Conservation (phyloP, 2,888 invertebrate species). For the Drosophila kanekoi region DNA sequence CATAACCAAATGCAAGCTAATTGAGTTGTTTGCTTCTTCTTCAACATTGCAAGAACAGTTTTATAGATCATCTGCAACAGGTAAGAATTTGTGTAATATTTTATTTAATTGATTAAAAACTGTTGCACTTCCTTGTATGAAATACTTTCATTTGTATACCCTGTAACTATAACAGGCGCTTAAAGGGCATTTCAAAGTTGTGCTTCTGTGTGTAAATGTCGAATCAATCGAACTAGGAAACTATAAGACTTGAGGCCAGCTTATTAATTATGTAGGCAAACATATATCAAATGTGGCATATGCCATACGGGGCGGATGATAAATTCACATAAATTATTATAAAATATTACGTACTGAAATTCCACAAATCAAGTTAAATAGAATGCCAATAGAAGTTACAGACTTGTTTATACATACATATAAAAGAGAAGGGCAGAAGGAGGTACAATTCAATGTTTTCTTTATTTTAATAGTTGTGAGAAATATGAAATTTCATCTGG, state of each 20-base stretch:
- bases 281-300: slow-evolving; percentile 4
- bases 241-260: neutral
- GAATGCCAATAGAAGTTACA: too few relatives aligned
- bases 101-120: neutral
- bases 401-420: too few relatives aligned
- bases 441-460: too few relatives aligned
- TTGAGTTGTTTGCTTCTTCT: slow-evolving; percentile 1
- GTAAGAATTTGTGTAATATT: slow-evolving; percentile 5
- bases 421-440: too few relatives aligned
- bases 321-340: slow-evolving; percentile 1
- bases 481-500: too few relatives aligned
- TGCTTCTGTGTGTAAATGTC: slow-evolving; percentile 5
- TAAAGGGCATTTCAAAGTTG: neutral
- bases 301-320: slow-evolving; percentile 1
- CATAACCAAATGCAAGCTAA: slow-evolving; percentile 8
- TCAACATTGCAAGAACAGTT: too few relatives aligned
- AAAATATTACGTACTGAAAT: neutral
- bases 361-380: too few relatives aligned
- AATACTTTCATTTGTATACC: neutral
- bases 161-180: neutral
- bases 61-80: neutral
- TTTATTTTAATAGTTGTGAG: too few relatives aligned
- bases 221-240: neutral
- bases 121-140: neutral
- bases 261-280: neutral